These are phyloP conservation scores for Enteromius afrohamiltoni DNA, from an alignment of 2,797 vertebrate species.

Conservation along the genomic window DNA sequence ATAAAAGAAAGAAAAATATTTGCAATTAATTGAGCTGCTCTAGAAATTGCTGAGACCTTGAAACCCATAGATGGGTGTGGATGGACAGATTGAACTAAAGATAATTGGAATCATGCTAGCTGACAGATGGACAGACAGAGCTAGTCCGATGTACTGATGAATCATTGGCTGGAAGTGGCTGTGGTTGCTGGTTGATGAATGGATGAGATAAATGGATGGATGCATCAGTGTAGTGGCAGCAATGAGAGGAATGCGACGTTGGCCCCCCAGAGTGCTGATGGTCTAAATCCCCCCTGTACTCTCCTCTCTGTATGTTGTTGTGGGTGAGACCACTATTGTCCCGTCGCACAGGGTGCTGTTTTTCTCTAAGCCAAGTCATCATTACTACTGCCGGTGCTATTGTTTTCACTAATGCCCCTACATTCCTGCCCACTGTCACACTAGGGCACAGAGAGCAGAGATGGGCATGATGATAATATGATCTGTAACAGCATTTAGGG, in stretches of 20 bases:
- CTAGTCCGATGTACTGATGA: constrained; percentile 24
- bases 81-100: background rate
- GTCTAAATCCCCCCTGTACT: constrained; percentile 66
- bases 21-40: background rate
- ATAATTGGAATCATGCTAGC: constrained; percentile 27
- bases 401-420: constrained; percentile 47
- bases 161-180: constrained; percentile 29
- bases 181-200: constrained; percentile 18
- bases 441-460: constrained; percentile 8
- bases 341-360: background rate
- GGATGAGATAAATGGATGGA: constrained; percentile 51
- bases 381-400: constrained; percentile 54
- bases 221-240: constrained; percentile 60
- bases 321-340: constrained; percentile 52
- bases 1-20: background rate
- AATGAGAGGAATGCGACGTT: constrained; percentile 61
- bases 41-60: background rate
- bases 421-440: constrained; percentile 42
- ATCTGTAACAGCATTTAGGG: background rate
- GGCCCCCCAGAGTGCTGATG: constrained; percentile 73
- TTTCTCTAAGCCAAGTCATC: constrained; percentile 56
- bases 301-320: constrained; percentile 47
- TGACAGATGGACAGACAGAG: constrained; percentile 41
- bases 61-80: background rate
- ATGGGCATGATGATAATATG: constrained; percentile 12